Evolutionary conservation across 2,797 vertebrate species (phyloP).

Genomic region (Micropoecilia bifurca): DNA sequence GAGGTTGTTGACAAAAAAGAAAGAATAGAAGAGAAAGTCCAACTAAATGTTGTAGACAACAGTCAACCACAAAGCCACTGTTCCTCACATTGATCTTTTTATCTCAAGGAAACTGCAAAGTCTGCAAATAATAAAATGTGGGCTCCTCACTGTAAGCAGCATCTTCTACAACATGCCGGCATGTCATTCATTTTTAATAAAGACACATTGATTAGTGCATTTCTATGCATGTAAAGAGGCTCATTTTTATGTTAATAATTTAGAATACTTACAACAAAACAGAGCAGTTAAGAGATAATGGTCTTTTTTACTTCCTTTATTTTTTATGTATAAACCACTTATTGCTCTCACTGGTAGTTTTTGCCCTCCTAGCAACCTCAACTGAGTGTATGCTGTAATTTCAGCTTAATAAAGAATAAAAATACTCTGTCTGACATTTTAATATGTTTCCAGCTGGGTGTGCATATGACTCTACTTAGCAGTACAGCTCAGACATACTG

Average conservation of each 20-base stretch:
- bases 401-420: conserved; percentile 8
- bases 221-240: background rate
- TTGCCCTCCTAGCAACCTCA: background rate
- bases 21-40: background rate
- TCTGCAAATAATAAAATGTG: background rate
- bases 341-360: background rate
- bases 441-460: background rate
- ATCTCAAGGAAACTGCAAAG: background rate
- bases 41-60: conserved; percentile 2
- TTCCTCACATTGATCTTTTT: background rate
- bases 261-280: background rate
- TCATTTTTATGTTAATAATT: conserved; percentile 15
- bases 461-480: background rate
- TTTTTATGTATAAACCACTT: background rate
- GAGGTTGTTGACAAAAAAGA: background rate
- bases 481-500: background rate
- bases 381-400: background rate
- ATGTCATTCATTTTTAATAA: background rate
- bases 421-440: background rate
- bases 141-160: background rate
- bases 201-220: conserved; percentile 2
- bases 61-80: background rate
- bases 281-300: conserved; percentile 11
- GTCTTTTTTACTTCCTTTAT: background rate
- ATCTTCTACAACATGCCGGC: background rate